A percentile compares a stretch with the other conserved stretches of the same genome.
Evolutionary conservation across 2,113 vertebrate genomes (phyloP).

Genomic region (Cyrtonyx montezumae): DNA sequence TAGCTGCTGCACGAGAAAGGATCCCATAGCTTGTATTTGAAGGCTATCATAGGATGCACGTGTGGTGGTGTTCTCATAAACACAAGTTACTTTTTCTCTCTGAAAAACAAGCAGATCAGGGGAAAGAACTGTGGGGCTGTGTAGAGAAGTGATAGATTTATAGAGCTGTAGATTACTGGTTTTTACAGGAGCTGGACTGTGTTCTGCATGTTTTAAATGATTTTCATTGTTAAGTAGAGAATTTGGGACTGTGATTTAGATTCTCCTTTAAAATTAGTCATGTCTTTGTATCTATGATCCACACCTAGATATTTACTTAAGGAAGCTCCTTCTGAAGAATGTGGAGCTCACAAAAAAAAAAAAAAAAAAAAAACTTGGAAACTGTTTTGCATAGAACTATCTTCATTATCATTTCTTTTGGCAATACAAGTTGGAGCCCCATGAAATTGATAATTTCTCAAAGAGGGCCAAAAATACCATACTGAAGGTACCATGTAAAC

Average conservation of each 20-base stretch:
- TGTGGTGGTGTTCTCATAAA: not conserved
- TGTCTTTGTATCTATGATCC: not conserved
- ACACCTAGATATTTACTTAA: not conserved
- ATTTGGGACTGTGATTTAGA: not conserved
- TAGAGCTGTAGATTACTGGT: not conserved
- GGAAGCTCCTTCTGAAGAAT: not conserved
- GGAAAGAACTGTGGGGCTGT: not conserved
- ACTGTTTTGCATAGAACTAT: not conserved
- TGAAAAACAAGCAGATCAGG: not conserved
- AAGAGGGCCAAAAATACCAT: not conserved
- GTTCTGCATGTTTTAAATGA: not conserved
- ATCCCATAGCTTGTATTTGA: not conserved
- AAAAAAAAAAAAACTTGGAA: accelerated
- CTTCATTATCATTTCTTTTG: not conserved
- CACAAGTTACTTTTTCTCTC: not conserved
- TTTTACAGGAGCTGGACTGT: not conserved
- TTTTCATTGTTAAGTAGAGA: not conserved
- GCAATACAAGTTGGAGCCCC: not conserved
- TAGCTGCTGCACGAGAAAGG: too few relatives aligned
- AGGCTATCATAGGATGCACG: not conserved
- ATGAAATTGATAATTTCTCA: not conserved
- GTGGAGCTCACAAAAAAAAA: not conserved
- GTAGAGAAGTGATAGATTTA: not conserved
- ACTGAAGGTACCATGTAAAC: not conserved
- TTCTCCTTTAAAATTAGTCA: not conserved